Evolutionary conservation across 2,797 vertebrate species (phyloP), one percentile per base, ranked within the genome.

Genomic region (Ctenochaetus hawaiiensis): DNA sequence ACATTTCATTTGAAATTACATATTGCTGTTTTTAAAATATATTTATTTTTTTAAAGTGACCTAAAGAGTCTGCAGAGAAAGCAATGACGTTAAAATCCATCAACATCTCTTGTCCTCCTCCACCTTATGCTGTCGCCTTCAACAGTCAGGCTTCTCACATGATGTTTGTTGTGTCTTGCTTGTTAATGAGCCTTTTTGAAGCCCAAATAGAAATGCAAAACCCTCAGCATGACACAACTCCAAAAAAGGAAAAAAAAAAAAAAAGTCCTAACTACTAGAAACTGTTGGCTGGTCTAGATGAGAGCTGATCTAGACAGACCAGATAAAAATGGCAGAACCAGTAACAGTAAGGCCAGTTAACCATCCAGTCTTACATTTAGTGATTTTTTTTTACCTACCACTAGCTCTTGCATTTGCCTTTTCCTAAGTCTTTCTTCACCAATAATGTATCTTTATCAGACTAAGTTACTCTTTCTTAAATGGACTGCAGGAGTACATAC

Each of bases 101-200:
- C 23, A 26, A 8, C 8, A 18, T 51, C n/a, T 44, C 23, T 2
- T 3, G 14, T 20, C 26, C 26, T 30, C 26, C 26, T 30, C 4
- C 26, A 30, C 26, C 26, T 5, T 4, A 30, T 30, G 26, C 26
- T 30, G 26, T 30, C 4, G 26, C 26, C 26, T 30, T 30, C 26
- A 45, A 54, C 23, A 11, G 43, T 64, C 56, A 44, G 53, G 47
- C 54, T n/a, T 45, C 39, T 56, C 30, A 44, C 51, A 47, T 68
- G 18, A 72, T 17, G 43, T 58, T 67, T 22, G 17, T 20, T 51
- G 57, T 3, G 18, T 73, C 30, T 41, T 43, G 75, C 23, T 57
- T 75, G 48, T 71, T 77, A 58, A 78, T 67, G 53, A 80, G 60
- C 18, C 56, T 52, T 53, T 62, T 41, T 66, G 56, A 80, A 68